phyloP scores from a whole-genome alignment of 2,888 invertebrate species.

The Abrostola triplasia region DNA sequence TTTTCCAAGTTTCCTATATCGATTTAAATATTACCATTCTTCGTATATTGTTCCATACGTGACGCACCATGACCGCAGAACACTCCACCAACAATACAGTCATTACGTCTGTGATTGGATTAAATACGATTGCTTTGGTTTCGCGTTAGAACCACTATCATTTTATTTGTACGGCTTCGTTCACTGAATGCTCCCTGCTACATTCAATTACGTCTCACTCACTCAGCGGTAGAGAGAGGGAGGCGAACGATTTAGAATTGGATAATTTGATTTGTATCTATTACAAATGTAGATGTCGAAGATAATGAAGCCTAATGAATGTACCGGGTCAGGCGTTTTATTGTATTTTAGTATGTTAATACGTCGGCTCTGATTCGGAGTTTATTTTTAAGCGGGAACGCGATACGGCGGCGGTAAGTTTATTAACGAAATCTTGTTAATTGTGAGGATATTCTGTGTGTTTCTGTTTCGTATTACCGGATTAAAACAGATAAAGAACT shows the following conservation, averaged over 20 bases:
- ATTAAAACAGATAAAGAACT: background rate
- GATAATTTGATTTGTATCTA: conserved; percentile 57
- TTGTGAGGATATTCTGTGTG: conserved; percentile 15
- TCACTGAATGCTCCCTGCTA: conserved; percentile 36
- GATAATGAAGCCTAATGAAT: conserved; percentile 49
- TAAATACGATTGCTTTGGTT: conserved; percentile 55
- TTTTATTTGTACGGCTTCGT: conserved; percentile 53
- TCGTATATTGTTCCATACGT: background rate
- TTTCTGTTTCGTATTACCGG: conserved; percentile 7
- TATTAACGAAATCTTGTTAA: conserved; percentile 35
- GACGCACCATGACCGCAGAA: background rate
- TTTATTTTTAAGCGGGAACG: conserved; percentile 25
- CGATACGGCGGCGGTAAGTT: conserved; percentile 23
- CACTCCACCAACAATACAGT: conserved; percentile 20
- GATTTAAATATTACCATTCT: no score
- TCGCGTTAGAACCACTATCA: conserved; percentile 44
- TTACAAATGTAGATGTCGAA: conserved; percentile 50
- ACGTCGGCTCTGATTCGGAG: conserved; percentile 35
- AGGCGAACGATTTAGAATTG: conserved; percentile 44
- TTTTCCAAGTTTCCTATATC: no score
- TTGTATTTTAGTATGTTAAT: conserved; percentile 17
- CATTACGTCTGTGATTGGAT: conserved; percentile 57
- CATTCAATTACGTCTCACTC: conserved; percentile 33
- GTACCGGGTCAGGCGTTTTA: conserved; percentile 29
- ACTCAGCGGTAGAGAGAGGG: conserved; percentile 10